Base-by-base conservation (phyloP, 2,888 invertebrate species). In the Microplitis deprimator region DNA sequence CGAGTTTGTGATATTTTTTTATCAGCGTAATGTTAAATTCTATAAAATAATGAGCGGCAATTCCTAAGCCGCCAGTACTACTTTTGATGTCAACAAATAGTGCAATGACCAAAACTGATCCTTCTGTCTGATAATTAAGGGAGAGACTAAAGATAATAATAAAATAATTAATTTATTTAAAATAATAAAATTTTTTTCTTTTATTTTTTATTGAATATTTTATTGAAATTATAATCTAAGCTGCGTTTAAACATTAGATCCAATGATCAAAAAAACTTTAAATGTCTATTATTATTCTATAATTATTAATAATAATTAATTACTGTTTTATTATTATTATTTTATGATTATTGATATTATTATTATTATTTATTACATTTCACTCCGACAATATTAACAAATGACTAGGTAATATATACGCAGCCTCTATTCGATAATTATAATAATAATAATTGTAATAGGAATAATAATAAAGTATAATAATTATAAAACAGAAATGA, bases 351-450 rank as follows among this genome's bases (percentile, higher is more conserved):
- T 59, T 77, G 60, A 73, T 69, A 73, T 67, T 65, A 69, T 68
- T 20, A 61, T 74, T 60, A 59, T 65, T 70, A 62, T 69, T 74
- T 70, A 60, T 41, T 40, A 70, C 62, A 76, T 70, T 75, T 75
- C 75, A 67, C 61, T 78, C 75, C 70, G 80, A 82, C 82, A 83
- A 83, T 85, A 85, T 84, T 86, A 87, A 87, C 85, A 85, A 88
- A 86, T 89, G 89, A 89, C 89, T 89, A 89, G 89, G 87, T 87
- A 86, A 86, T 85, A 86, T 86, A 85, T 84, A 84, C 84, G 85
- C 84, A 84, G 84, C 83, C 84, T 85, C 84, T 83, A 65, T 65
- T 50, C 50, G 5, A 13, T 50, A 50, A 50, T 50, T 13, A 50
- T 50, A 50, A 50, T 50, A 29, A 59, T 50, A 5, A 50, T 50